These are phyloP conservation scores for Plestiodon gilberti DNA, from an alignment of 2,113 vertebrate genomes.

Conservation along the genomic window DNA sequence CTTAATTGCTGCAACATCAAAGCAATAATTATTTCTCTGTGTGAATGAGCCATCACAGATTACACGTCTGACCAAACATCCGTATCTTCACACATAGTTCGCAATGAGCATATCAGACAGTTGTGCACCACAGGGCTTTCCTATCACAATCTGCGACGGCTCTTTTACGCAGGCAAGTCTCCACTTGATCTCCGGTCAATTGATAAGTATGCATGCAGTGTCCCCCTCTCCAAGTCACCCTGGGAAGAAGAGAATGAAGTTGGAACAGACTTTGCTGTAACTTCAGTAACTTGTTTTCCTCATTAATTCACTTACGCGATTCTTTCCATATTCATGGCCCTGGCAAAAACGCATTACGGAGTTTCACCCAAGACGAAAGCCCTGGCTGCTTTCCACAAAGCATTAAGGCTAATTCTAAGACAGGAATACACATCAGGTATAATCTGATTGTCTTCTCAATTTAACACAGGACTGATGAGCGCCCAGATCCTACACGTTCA, in stretches of 20 bases:
- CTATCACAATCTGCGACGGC: too few species aligned
- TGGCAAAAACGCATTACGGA: conserved; percentile 61
- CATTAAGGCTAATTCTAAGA: conserved; percentile 61
- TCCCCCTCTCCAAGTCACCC: not conserved
- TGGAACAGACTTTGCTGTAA: not conserved
- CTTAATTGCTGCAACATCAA: too few species aligned
- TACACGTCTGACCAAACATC: too few species aligned
- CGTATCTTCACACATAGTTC: too few species aligned
- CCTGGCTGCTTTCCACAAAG: conserved; percentile 49
- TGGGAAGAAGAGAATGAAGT: not conserved
- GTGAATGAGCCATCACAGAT: too few species aligned
- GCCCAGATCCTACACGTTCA: conserved; percentile 38
- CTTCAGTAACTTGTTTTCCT: conserved; percentile 51
- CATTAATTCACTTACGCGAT: conserved; percentile 60
- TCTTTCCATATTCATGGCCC: conserved; percentile 58
- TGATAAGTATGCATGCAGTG: not conserved
- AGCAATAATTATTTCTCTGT: too few species aligned
- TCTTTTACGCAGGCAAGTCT: not conserved
- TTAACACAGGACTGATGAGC: conserved; percentile 38
- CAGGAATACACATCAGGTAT: conserved; percentile 54
- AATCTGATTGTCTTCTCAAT: conserved; percentile 51
- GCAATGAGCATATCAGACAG: too few species aligned
- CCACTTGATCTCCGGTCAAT: too few species aligned
- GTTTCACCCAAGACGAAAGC: conserved; percentile 48
- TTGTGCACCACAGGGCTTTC: too few species aligned